These are phyloP conservation scores for Calliphora vicina DNA, from an alignment of 1,140 invertebrate species.

Conservation along the genomic window DNA sequence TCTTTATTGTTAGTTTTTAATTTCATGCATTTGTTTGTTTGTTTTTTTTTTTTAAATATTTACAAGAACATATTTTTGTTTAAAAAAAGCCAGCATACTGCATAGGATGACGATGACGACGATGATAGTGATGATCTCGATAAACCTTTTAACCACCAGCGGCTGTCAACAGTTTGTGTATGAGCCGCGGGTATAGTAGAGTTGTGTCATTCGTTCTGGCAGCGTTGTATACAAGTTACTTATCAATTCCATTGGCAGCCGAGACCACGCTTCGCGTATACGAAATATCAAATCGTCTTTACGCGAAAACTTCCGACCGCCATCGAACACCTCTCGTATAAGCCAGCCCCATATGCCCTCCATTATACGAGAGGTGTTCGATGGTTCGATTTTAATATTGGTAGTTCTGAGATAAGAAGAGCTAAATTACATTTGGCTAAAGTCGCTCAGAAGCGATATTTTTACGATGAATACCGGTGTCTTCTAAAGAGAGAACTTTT, in stretches of 20 bases:
- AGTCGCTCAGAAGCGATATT: too few species aligned
- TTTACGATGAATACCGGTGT: too few species aligned
- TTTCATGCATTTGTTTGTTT: neutral
- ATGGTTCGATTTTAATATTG: too few species aligned
- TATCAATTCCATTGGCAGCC: conserved; percentile 56
- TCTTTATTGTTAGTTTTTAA: too few species aligned
- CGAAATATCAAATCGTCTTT: conserved; percentile 60
- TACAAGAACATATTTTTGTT: neutral
- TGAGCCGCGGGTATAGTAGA: conserved; percentile 60
- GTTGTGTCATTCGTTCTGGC: conserved; percentile 58
- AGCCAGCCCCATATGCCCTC: conserved; percentile 62
- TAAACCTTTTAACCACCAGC: conserved; percentile 24
- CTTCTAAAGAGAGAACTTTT: too few species aligned
- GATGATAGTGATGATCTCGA: too few species aligned
- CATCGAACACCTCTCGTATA: conserved; percentile 59
- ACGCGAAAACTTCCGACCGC: conserved; percentile 56
- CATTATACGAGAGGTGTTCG: too few species aligned
- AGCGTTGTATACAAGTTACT: conserved; percentile 59
- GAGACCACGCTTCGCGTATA: conserved; percentile 59
- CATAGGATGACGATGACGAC: too few species aligned
- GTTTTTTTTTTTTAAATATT: neutral
- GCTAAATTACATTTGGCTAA: too few species aligned
- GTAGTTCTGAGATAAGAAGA: too few species aligned
- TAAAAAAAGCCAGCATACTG: neutral
- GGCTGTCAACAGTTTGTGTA: conserved; percentile 62